These are phyloP conservation scores for Formica selysi DNA, from an alignment of 1,140 invertebrate genomes.

Conservation along the genomic window DNA sequence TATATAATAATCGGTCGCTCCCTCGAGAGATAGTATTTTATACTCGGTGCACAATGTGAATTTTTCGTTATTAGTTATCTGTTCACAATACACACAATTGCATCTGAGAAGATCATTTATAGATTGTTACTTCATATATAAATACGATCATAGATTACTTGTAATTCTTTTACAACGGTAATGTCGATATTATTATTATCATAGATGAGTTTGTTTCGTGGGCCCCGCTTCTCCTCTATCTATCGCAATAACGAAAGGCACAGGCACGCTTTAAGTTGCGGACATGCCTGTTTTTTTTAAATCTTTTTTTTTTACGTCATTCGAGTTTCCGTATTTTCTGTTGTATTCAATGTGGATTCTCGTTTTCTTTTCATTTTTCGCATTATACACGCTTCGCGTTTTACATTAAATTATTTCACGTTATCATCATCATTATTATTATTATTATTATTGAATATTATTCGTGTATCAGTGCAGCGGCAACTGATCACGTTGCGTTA, in stretches of 20 bases:
- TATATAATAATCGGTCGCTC: too few relatives aligned
- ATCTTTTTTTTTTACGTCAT: constrained; percentile 27
- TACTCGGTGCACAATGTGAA: constrained; percentile 59
- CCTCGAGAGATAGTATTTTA: constrained; percentile 46
- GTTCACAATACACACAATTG: constrained; percentile 67
- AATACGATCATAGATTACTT: constrained; percentile 73
- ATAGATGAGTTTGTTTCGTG: constrained; percentile 76
- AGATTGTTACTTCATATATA: constrained; percentile 67
- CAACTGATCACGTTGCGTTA: constrained; percentile 72
- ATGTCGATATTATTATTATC: constrained; percentile 67
- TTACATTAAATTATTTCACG: constrained; percentile 73
- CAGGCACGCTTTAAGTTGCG: constrained; percentile 56
- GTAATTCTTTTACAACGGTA: constrained; percentile 63
- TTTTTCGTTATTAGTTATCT: constrained; percentile 58
- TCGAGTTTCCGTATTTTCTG: constrained; percentile 65
- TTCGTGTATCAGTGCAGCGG: constrained; percentile 73
- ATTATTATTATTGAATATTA: constrained; percentile 66
- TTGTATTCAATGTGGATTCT: constrained; percentile 68
- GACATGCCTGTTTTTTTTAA: constrained; percentile 55
- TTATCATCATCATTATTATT: constrained; percentile 46
- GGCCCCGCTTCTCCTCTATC: constrained; percentile 73
- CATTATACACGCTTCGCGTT: constrained; percentile 52
- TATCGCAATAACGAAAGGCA: constrained; percentile 69
- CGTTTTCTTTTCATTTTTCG: constrained; percentile 39
- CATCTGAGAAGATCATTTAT: constrained; percentile 57